These are phyloP conservation scores for zebrafish (Danio rerio) DNA, from an alignment of 2,113 vertebrate species.

Conservation along the genomic window GRCz12tu NC_133190.1:22068001-22068500, in stretches of 20 bases:
- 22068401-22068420: no score
- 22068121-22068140: background rate
- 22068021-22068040: background rate
- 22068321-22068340: background rate
- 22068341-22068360: no score
- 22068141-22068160: background rate
- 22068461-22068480: background rate
- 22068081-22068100: no score
- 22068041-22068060: background rate
- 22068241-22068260: background rate
- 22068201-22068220: background rate
- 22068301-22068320: background rate
- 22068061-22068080: background rate
- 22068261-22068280: background rate
- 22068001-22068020: background rate
- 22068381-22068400: no score
- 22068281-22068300: conserved; percentile 6
- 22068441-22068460: background rate
- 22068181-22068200: conserved; percentile 1
- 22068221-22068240: background rate
- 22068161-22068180: background rate
- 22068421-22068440: background rate
- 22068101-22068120: background rate
- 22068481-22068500: no score
- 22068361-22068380: no score